phyloP scores from a whole-genome alignment of 2,888 invertebrate species.

The Cordilura impudica region DNA sequence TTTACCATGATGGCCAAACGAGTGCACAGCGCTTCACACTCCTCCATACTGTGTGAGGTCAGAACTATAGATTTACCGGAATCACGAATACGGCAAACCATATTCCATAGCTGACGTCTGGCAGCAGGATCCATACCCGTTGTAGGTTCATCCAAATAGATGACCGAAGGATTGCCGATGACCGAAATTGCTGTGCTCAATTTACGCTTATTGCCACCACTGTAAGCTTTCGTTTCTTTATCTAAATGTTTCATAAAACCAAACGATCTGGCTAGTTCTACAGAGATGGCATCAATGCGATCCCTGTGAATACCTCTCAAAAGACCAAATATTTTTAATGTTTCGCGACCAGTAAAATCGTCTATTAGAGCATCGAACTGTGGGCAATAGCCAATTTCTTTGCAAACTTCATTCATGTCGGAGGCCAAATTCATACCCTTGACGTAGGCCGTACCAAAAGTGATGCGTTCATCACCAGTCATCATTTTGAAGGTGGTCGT shows the following conservation, averaged over 20 bases:
- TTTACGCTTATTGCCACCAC: constrained; percentile 87
- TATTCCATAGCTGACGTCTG: constrained; percentile 88
- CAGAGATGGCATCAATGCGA: constrained; percentile 72
- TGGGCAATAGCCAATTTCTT: constrained; percentile 85
- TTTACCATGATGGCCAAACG: constrained; percentile 90
- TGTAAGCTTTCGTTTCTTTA: constrained; percentile 81
- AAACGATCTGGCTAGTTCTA: constrained; percentile 79
- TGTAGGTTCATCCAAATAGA: constrained; percentile 85
- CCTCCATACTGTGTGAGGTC: constrained; percentile 92
- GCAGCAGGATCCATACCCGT: constrained; percentile 79
- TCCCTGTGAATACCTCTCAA: constrained; percentile 81
- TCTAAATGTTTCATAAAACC: constrained; percentile 82
- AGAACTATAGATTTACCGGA: constrained; percentile 87
- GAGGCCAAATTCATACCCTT: constrained; percentile 80
- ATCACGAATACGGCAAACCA: constrained; percentile 83
- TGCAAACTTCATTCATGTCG: constrained; percentile 81
- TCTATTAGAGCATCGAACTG: constrained; percentile 86
- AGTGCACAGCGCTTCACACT: constrained; percentile 90
- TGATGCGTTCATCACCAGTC: constrained; percentile 88
- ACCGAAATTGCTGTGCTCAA: constrained; percentile 85
- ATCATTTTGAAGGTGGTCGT: constrained; percentile 94
- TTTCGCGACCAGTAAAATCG: constrained; percentile 86
- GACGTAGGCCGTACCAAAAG: constrained; percentile 85
- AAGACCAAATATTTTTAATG: constrained; percentile 82
- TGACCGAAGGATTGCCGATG: constrained; percentile 83